Base-by-base conservation (phyloP, 2,113 vertebrate genomes). In the Neotoma lepida region DNA sequence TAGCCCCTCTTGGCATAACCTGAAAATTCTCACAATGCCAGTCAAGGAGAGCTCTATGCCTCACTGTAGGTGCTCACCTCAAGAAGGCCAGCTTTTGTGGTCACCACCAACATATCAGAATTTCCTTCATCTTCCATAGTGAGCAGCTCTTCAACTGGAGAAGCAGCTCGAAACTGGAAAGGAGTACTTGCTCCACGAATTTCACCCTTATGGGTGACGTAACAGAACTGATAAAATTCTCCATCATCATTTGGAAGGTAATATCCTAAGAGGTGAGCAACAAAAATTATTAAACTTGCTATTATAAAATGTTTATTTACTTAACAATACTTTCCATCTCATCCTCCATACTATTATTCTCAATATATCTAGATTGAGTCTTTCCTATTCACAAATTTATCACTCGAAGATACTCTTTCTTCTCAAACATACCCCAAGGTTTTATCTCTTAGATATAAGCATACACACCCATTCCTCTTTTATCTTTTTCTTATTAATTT, bases 181-280 rank as follows among this genome's bases (percentile, higher is more conserved):
- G 99, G 99, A 7, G 99, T 99, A 97, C 99, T 99, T 85, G 99
- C 99, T 94, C 99, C 99, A 88, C 99, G 99, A 97, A 99, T 99
- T 98, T 99, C 99, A 95, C 99, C 99, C 98, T 99, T 99, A 96
- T 99, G 98, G 85, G 99, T 99, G 95, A 99, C 99, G 0, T 99
- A 99, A 97, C 99, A 99, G 97, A 99, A 99, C 98, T 99, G 99
- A 97, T 99, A 99, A 98, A 99, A 99, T 96, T 99, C 99, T 10
- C 99, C 99, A 63, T 99, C 99, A 56, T 99, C 99, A 91, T 99
- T 99, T 97, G 99, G 99, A 88, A 99, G 99, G 64, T 99, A 99
- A 96, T 99, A 99, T 39, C 99, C 99, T 99, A 97, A 54, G 64
- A 94, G 94, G 33, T 96, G 73, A 76, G 77, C 94, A 94, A 87